phyloP scores from a whole-genome alignment of 1,140 invertebrate genomes.

The Prorops nasuta region DNA sequence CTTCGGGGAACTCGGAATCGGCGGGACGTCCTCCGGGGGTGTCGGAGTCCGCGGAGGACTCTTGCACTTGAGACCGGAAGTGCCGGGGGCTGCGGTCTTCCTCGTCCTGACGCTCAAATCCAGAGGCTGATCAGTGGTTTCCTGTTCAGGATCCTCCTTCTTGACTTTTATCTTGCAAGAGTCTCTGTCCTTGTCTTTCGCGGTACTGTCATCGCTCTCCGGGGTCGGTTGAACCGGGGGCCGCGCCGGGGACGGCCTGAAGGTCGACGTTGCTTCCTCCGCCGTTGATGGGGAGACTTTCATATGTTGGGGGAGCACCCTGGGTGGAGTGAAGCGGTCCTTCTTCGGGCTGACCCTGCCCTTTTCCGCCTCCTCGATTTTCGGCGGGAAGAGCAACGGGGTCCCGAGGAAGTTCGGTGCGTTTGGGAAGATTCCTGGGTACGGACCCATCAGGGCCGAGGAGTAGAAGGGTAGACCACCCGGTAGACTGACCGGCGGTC shows the following conservation, averaged over 20 bases:
- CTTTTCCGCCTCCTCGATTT: conserved; percentile 43
- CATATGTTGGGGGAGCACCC: conserved; percentile 38
- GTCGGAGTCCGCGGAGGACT: conserved; percentile 20
- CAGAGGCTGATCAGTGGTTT: conserved; percentile 64
- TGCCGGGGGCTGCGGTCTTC: conserved; percentile 40
- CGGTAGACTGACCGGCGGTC: conserved; percentile 43
- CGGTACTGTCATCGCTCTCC: conserved; percentile 38
- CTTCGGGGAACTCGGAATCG: conserved; percentile 42
- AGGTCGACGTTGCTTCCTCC: conserved; percentile 64
- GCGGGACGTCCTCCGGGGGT: conserved; percentile 1
- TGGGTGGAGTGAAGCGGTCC: conserved; percentile 55
- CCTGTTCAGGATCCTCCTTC: neutral
- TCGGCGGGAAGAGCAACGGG: conserved; percentile 59
- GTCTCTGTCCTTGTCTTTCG: conserved; percentile 20
- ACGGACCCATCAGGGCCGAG: conserved; percentile 52
- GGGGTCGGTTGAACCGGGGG: conserved; percentile 49
- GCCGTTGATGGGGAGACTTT: conserved; percentile 65
- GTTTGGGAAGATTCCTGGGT: conserved; percentile 60
- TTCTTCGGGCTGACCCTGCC: conserved; percentile 40
- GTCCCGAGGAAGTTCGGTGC: conserved; percentile 62
- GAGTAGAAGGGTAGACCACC: conserved; percentile 56
- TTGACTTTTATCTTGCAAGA: neutral
- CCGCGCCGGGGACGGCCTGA: conserved; percentile 65
- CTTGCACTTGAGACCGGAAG: conserved; percentile 17
- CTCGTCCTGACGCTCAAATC: conserved; percentile 68